Percentiles rank a stretch among this genome's conserved stretches.
phyloP scores from a whole-genome alignment of 2,888 invertebrate genomes.

The Dryocosmus kuriphilus region DNA sequence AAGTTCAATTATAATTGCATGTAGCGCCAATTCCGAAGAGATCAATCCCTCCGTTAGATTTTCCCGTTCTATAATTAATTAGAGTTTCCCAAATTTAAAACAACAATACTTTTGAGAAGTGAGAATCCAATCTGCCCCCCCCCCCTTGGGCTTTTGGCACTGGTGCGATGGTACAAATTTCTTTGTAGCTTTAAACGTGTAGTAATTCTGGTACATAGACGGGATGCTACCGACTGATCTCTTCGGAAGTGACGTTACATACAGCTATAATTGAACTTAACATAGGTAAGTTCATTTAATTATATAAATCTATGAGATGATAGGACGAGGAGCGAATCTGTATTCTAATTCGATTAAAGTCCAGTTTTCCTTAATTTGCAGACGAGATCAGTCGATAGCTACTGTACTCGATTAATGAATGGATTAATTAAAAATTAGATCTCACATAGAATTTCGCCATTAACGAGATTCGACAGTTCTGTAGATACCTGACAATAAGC shows the following conservation, averaged over 20 bases:
- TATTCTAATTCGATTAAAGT: conserved; percentile 27
- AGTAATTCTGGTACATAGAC: no score
- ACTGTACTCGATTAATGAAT: conserved; percentile 15
- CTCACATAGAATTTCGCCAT: conserved; percentile 2
- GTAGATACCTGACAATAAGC: conserved; percentile 4
- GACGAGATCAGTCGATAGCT: conserved; percentile 7
- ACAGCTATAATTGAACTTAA: no score
- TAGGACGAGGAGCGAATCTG: background rate
- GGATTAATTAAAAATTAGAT: conserved; percentile 29
- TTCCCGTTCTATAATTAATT: background rate
- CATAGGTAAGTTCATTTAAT: no score
- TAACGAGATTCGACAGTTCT: conserved; percentile 10
- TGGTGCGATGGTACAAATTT: no score
- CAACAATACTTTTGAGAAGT: background rate
- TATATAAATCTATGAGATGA: conserved; percentile 23
- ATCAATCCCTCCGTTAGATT: background rate
- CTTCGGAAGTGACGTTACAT: no score
- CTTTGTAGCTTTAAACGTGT: no score
- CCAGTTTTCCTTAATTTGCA: background rate
- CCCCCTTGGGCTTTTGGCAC: no score
- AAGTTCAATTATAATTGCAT: no score
- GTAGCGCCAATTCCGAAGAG: background rate
- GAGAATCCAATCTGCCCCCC: background rate
- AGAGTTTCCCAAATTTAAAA: background rate
- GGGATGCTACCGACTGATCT: no score